phyloP scores from a whole-genome alignment of 2,797 vertebrate species.

The Chlorospingus semifuscus region DNA sequence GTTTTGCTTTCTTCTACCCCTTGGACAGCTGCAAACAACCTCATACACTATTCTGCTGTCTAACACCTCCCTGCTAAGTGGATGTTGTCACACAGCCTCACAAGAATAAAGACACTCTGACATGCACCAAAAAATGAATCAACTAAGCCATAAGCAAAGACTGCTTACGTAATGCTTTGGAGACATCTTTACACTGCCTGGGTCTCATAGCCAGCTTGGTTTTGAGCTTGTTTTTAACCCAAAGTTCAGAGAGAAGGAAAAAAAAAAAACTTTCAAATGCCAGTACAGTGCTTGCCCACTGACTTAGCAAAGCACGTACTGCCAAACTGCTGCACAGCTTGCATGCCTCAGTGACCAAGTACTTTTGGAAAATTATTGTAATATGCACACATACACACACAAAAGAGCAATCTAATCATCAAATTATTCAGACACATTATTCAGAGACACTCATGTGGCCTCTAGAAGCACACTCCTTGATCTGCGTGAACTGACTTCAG shows the following conservation, averaged over 20 bases:
- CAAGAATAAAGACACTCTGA: neutral
- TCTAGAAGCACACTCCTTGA: neutral
- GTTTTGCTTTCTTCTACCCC: neutral
- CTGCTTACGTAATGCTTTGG: neutral
- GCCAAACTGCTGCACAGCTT: neutral
- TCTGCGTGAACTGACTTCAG: neutral
- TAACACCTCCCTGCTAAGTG: neutral
- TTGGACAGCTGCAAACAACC: neutral
- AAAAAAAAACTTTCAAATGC: neutral
- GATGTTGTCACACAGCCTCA: slow-evolving; percentile 12
- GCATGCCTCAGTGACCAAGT: neutral
- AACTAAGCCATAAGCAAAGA: neutral
- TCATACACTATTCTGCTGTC: neutral
- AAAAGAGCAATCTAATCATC: neutral
- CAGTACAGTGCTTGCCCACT: neutral
- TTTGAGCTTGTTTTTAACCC: neutral
- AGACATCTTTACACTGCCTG: neutral
- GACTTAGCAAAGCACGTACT: neutral
- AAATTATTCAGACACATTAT: neutral
- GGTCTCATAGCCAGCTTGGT: neutral
- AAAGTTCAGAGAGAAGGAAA: neutral
- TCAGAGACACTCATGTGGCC: neutral
- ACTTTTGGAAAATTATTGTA: neutral
- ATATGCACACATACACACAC: neutral
- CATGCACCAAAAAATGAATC: neutral